A percentile compares a stretch with the other conserved stretches of the same genome.
Conservation (phyloP, 2,797 vertebrate genomes). For the Apogon hyalosoma region DNA sequence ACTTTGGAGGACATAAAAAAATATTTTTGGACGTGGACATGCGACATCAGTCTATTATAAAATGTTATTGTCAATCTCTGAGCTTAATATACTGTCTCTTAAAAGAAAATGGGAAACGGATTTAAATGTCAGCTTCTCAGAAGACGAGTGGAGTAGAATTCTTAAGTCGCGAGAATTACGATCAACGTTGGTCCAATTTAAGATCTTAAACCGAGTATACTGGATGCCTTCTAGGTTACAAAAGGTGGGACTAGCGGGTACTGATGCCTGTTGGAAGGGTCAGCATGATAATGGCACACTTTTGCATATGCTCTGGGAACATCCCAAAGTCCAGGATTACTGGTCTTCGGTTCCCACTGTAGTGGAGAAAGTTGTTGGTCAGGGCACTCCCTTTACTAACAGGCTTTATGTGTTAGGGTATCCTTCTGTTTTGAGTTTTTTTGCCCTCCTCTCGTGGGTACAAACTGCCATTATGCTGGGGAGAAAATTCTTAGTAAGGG, state of each 20-base stretch:
- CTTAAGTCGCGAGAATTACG: neutral
- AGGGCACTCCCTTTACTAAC: neutral
- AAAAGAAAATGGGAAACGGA: too few relatives aligned
- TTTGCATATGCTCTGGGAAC: too few relatives aligned
- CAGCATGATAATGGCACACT: neutral
- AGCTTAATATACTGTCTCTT: too few relatives aligned
- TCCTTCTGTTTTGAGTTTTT: too few relatives aligned
- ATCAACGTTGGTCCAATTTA: neutral
- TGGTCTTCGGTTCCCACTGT: neutral
- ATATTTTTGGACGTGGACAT: too few relatives aligned
- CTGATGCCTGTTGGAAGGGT: neutral
- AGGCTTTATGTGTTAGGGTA: neutral
- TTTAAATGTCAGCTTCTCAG: neutral
- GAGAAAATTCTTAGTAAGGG: too few relatives aligned
- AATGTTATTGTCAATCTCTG: too few relatives aligned
- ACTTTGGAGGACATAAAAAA: neutral
- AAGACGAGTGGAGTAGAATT: neutral
- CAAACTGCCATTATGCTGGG: too few relatives aligned
- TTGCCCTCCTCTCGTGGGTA: neutral
- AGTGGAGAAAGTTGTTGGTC: neutral
- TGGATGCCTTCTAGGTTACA: neutral
- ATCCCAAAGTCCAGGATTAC: neutral
- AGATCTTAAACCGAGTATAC: neutral
- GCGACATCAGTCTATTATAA: neutral
- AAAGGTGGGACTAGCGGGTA: neutral